These are phyloP conservation scores for Vanessa atalanta DNA, from an alignment of 1,140 invertebrate genomes.

Conservation along the genomic window DNA sequence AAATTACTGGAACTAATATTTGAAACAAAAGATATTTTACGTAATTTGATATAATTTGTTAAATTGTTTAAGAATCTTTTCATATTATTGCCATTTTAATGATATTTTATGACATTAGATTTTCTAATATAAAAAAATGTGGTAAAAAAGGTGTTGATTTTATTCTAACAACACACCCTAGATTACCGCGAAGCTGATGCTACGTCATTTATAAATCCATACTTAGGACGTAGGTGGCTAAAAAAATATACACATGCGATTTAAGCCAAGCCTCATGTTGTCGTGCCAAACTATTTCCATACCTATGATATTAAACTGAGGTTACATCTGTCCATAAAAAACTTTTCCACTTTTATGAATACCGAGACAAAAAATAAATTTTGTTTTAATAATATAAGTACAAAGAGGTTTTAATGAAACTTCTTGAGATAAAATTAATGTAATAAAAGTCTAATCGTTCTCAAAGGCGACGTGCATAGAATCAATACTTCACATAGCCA, in stretches of 20 bases:
- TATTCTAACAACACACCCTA: background rate
- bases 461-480: constrained; percentile 39
- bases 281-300: background rate
- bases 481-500: constrained; percentile 49
- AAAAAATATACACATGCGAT: background rate
- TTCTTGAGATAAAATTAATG: background rate
- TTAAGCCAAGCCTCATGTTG: background rate
- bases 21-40: no score
- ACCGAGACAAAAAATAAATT: no score
- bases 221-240: background rate
- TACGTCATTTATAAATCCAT: constrained; percentile 8
- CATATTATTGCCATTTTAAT: no score
- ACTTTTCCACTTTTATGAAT: no score
- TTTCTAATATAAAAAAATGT: no score
- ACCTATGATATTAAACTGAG: background rate
- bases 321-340: no score
- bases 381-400: no score
- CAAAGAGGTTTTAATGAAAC: background rate
- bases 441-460: constrained; percentile 1
- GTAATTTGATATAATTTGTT: no score
- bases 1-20: no score
- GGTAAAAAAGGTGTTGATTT: no score
- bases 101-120: no score
- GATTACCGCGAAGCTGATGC: constrained; percentile 1
- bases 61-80: no score